phyloP scores from a whole-genome alignment of 1,140 invertebrate species.

The Goniozus legneri region DNA sequence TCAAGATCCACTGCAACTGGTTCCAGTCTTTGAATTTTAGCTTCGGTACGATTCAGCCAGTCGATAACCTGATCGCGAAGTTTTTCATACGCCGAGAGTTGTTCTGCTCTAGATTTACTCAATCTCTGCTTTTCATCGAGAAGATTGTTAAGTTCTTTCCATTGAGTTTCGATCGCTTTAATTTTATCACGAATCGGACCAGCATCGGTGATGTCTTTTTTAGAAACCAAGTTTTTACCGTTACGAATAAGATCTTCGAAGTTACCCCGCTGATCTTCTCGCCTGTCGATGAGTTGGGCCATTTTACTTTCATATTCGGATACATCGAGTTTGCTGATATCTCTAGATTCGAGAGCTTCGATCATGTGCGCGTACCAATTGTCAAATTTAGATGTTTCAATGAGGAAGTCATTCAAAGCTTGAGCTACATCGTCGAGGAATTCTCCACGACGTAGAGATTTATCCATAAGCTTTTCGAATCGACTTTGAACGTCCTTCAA shows the following conservation, averaged over 20 bases:
- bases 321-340: constrained; percentile 64
- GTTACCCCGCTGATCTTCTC: constrained; percentile 57
- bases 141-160: constrained; percentile 77
- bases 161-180: constrained; percentile 81
- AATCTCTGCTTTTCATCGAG: constrained; percentile 82
- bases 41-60: constrained; percentile 82
- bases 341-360: constrained; percentile 72
- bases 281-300: constrained; percentile 51
- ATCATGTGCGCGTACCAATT: constrained; percentile 69
- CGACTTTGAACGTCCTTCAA: constrained; percentile 77
- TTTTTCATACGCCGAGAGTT: constrained; percentile 79
- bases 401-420: constrained; percentile 69
- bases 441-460: constrained; percentile 71
- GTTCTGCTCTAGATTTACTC: constrained; percentile 77
- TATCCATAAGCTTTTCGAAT: constrained; percentile 82
- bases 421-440: constrained; percentile 78
- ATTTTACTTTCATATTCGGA: constrained; percentile 70
- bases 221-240: constrained; percentile 79
- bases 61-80: constrained; percentile 78
- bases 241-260: constrained; percentile 77
- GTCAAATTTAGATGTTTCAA: constrained; percentile 66
- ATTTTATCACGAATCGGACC: constrained; percentile 80
- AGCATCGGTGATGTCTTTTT: constrained; percentile 88
- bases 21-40: constrained; percentile 66
- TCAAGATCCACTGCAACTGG: constrained; percentile 86